Evolutionary conservation across 2,888 invertebrate genomes (phyloP), one percentile per base, ranked within the genome.

Genomic region (Lysandra coridon): DNA sequence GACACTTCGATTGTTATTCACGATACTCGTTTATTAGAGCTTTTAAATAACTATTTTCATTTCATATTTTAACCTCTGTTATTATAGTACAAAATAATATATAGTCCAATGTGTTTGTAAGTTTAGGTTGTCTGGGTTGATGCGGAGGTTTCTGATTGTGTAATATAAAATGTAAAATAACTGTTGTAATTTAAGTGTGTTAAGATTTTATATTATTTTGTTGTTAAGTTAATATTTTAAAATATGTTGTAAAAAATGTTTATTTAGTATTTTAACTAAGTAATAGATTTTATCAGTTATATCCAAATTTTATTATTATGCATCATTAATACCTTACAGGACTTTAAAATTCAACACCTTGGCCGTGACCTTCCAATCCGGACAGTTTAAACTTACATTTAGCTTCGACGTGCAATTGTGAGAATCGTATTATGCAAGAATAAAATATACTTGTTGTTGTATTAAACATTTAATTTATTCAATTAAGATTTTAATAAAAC

Each of bases 31-130:
- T 62, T 75, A 80, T 80, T 81, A 80, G 90, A 91, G 91, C 89
- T 90, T 92, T 89, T 85, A 85, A 84, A 83, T 83, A 82, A 81
- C 81, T 85, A 85, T 83, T 33, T 82, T 79, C 82, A 82, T 82
- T 83, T 81, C 88, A 91, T 91, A 91, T 90, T 91, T 91, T 91
- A 69, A 92, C 86, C 87, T 91, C 85, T 89, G 91, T 89, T 90
- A 89, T 82, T 75, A 87, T 88, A 89, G 89, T 90, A 89, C 88
- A 89, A 89, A 90, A 83, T 86, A 90, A 83, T 86, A 83, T 90
- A 85, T 76, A 76, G 53, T 75, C 75, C 23, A 74, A 17, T 69
- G 14, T 37, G 14, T 69, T 69, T 69, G 69, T 69, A 37, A 69
- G 33, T 33, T 69, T 69, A 69, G 14, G 33, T 37, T 69, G 69